Evolutionary conservation across 2,888 invertebrate genomes (phyloP).

Genomic region (Ophion ventricosus): DNA sequence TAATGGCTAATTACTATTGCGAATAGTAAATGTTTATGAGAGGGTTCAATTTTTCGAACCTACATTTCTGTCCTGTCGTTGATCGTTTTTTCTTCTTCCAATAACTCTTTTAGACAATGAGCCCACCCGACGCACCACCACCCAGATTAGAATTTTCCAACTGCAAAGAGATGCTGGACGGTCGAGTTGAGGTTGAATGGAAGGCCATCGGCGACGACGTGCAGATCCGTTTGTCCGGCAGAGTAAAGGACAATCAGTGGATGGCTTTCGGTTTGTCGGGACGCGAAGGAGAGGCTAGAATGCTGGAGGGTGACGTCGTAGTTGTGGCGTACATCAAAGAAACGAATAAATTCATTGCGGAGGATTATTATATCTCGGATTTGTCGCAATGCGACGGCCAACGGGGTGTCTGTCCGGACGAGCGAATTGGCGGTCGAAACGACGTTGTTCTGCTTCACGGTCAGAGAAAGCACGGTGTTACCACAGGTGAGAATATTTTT

Average conservation of each 20-base stretch:
- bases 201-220: conserved; percentile 90
- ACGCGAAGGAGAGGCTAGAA: conserved; percentile 88
- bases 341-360: conserved; percentile 88
- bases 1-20: not conserved
- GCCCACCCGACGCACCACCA: conserved; percentile 86
- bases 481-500: conserved; percentile 84
- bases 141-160: conserved; percentile 85
- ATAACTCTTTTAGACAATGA: conserved; percentile 88
- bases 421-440: conserved; percentile 91
- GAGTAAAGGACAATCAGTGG: conserved; percentile 93
- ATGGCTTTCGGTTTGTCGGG: conserved; percentile 95
- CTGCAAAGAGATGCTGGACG: conserved; percentile 93
- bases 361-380: conserved; percentile 94
- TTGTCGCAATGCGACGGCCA: conserved; percentile 92
- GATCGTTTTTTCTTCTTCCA: conserved; percentile 4
- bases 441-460: conserved; percentile 91
- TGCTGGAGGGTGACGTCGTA: conserved; percentile 93
- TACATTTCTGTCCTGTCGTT: not conserved
- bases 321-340: conserved; percentile 90
- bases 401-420: conserved; percentile 94
- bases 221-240: conserved; percentile 91
- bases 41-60: not conserved
- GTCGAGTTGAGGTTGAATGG: conserved; percentile 94
- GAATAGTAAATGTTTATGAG: not conserved
- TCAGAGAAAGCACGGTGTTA: conserved; percentile 90